phyloP scores from a whole-genome alignment of 1,140 invertebrate species.

The Sitobion miscanthi region DNA sequence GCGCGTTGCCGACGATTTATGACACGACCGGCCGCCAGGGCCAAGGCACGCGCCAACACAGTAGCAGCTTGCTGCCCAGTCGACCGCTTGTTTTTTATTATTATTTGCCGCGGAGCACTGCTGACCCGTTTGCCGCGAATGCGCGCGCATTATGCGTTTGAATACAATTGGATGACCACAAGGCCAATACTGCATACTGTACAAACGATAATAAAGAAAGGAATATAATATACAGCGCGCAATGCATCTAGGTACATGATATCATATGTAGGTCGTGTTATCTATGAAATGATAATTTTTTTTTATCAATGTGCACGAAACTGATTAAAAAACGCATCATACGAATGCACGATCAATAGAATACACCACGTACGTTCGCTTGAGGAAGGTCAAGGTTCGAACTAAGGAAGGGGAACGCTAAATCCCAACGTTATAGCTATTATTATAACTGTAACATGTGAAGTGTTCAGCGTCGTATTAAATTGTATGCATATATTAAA shows the following conservation, averaged over 20 bases:
- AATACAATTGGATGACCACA: neutral
- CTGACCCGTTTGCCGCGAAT: neutral
- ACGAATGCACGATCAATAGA: neutral
- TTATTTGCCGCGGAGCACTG: constrained; percentile 2
- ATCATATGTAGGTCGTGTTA: constrained; percentile 38
- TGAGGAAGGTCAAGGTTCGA: constrained; percentile 40
- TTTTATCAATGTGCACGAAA: neutral
- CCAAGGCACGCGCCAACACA: constrained; percentile 48
- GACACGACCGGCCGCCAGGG: constrained; percentile 19
- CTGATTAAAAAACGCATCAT: neutral
- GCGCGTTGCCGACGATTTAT: constrained; percentile 46
- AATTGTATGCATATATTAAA: neutral
- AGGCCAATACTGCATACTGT: constrained; percentile 25
- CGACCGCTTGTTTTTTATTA: constrained; percentile 34
- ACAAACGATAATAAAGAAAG: neutral
- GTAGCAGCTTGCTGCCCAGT: neutral
- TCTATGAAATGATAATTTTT: neutral
- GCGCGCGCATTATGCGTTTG: neutral
- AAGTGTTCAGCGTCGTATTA: neutral
- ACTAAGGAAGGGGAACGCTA: neutral
- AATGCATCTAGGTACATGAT: too few relatives aligned
- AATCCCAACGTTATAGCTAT: neutral
- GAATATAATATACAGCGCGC: too few relatives aligned
- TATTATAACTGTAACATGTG: neutral
- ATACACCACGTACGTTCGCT: neutral